phyloP scores from a whole-genome alignment of 2,797 vertebrate genomes.

The Eospalax fontanierii region DNA sequence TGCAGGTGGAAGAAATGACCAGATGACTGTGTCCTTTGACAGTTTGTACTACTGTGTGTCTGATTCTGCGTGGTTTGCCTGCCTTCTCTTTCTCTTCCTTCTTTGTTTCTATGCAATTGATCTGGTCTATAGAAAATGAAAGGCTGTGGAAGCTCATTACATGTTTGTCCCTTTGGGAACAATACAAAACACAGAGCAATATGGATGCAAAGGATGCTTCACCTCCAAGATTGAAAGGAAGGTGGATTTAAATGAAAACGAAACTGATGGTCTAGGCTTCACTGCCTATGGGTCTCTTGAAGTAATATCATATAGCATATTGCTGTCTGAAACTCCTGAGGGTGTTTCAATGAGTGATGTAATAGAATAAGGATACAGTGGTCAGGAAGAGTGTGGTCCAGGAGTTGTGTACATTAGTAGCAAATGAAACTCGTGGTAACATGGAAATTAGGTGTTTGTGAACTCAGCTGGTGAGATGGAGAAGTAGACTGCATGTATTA shows the following conservation, averaged over 20 bases:
- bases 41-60: not conserved
- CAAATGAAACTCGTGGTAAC: conserved; percentile 15
- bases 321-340: conserved; percentile 50
- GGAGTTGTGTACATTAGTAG: not conserved
- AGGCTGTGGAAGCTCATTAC: conserved; percentile 14
- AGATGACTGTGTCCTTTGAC: not conserved
- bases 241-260: conserved; percentile 62
- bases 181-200: conserved; percentile 52
- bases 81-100: not conserved
- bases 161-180: not conserved
- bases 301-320: conserved; percentile 45
- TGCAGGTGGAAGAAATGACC: not conserved
- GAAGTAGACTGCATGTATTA: not conserved
- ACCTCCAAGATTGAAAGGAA: conserved; percentile 30
- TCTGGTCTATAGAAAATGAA: conserved; percentile 50
- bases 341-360: conserved; percentile 34
- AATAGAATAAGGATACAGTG: conserved; percentile 21
- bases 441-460: not conserved
- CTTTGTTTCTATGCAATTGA: not conserved
- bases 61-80: conserved; percentile 22
- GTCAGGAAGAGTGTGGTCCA: not conserved
- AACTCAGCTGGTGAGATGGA: not conserved
- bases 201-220: conserved; percentile 28
- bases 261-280: conserved; percentile 2
- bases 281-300: conserved; percentile 30